Evolutionary conservation across 2,797 vertebrate genomes (phyloP).

Genomic region (Fundulus diaphanus): DNA sequence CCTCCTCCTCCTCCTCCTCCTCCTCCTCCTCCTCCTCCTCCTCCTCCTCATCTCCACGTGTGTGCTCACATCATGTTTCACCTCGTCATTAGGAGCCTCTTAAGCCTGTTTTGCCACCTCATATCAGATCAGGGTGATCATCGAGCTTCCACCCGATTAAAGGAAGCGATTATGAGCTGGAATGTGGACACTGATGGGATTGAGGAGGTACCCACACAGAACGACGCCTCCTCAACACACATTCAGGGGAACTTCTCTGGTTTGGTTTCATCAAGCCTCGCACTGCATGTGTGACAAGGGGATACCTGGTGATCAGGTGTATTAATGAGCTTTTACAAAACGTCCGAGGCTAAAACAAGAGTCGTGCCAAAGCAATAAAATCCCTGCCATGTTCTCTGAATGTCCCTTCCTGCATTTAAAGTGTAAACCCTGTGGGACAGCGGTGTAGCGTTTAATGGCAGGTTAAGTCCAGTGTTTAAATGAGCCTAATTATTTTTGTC

Average conservation of each 20-base stretch:
- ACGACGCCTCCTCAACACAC: not conserved
- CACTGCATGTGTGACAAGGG: not conserved
- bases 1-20: not conserved
- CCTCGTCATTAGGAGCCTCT: constrained; percentile 11
- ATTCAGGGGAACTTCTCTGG: not conserved
- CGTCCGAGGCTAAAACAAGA: not conserved
- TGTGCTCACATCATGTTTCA: constrained; percentile 38
- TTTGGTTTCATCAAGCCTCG: not conserved
- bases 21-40: not conserved
- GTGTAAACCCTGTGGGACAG: too few relatives aligned
- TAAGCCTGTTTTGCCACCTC: constrained; percentile 29
- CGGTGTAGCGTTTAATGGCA: too few relatives aligned
- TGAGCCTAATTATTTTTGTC: too few relatives aligned
- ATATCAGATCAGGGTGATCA: constrained; percentile 39
- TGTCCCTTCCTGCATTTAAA: too few relatives aligned
- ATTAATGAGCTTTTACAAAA: not conserved
- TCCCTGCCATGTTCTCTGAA: too few relatives aligned
- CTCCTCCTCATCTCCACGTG: constrained; percentile 18
- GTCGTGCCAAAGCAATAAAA: too few relatives aligned
- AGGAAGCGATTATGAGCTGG: constrained; percentile 31
- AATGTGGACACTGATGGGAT: constrained; percentile 13
- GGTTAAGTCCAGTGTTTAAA: too few relatives aligned
- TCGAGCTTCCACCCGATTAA: constrained; percentile 26
- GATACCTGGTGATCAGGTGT: not conserved
- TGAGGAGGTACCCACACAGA: not conserved